Evolutionary conservation across 2,797 vertebrate genomes (phyloP).

Genomic region (Anomalospiza imberbis): DNA sequence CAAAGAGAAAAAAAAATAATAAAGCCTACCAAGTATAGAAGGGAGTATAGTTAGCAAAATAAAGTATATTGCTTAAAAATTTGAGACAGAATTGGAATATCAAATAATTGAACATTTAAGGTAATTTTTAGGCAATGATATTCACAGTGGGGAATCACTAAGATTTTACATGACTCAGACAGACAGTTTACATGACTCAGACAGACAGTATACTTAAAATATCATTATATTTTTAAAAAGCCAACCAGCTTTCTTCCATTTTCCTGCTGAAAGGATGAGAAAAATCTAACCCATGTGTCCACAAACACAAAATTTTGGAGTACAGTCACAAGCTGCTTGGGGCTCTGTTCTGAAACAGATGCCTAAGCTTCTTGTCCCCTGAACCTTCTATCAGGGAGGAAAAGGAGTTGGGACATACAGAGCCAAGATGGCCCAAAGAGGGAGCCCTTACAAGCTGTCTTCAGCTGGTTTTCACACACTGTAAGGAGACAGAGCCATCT

Average conservation of each 20-base stretch:
- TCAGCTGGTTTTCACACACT: not conserved
- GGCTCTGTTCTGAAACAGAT: not conserved
- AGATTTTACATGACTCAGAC: conserved; percentile 20
- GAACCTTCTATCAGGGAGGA: not conserved
- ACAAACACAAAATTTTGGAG: not conserved
- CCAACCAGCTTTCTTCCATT: conserved; percentile 30
- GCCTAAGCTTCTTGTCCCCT: not conserved
- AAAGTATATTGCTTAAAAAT: not conserved
- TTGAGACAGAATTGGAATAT: not conserved
- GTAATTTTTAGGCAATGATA: not conserved
- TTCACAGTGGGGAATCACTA: conserved; percentile 1
- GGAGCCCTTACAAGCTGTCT: not conserved
- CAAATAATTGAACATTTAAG: not conserved
- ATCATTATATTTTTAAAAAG: conserved; percentile 5
- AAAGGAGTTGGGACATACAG: not conserved
- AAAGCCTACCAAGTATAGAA: not conserved
- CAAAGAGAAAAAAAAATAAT: not conserved
- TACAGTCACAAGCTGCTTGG: not conserved
- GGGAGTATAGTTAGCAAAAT: not conserved
- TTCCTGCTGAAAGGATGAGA: conserved; percentile 37
- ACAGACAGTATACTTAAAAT: conserved; percentile 33
- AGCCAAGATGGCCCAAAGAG: not conserved
- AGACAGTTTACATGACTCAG: conserved; percentile 5
- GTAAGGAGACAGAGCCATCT: not conserved
- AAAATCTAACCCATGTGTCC: not conserved